Evolutionary conservation across 2,888 invertebrate species (phyloP), one percentile per base, ranked within the genome.

Genomic region (Ectemnius continuus): DNA sequence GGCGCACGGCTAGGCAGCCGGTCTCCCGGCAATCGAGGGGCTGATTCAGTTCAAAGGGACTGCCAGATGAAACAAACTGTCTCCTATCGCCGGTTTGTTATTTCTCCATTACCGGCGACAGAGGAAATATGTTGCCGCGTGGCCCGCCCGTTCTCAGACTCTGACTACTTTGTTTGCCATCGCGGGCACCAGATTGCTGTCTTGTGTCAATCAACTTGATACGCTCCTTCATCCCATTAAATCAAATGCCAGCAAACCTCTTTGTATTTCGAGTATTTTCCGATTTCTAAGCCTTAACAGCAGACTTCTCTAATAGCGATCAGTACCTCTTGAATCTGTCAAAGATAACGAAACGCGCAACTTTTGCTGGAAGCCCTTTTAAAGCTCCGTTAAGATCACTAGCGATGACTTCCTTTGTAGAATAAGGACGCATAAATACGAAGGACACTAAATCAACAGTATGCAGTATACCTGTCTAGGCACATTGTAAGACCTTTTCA

Each of bases 61-160:
- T 61, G 76, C 64, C 61, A 75, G 77, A 81, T 82, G 82, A 82
- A 84, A 86, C 79, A 84, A 85, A 85, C 77, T 74, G 76, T 74
- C 76, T 74, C 75, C 62, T 76, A 73, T 75, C 79, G 63, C 70
- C 73, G 83, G 84, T 87, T 86, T 86, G 87, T 88, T 88, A 84
- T 86, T 87, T 82, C 76, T 85, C 85, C 81, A 87, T 88, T 86
- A 87, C 77, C 72, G 73, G 64, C 77, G 81, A 83, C 80, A 80
- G 79, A 77, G 78, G 79, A 75, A 85, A 85, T 83, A 83, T 82
- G 79, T 81, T 79, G 80, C 64, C 69, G 36, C 68, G 74, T 52
- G 14, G n/a, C 1, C 16, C 16, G 52, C 52, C 5, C 52, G 52
- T 1, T 16, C n/a, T 52, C 52, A 52, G 52, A 36, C 36, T 36